Evolutionary conservation across 2,797 vertebrate genomes (phyloP).

Genomic region (Manis pentadactyla): DNA sequence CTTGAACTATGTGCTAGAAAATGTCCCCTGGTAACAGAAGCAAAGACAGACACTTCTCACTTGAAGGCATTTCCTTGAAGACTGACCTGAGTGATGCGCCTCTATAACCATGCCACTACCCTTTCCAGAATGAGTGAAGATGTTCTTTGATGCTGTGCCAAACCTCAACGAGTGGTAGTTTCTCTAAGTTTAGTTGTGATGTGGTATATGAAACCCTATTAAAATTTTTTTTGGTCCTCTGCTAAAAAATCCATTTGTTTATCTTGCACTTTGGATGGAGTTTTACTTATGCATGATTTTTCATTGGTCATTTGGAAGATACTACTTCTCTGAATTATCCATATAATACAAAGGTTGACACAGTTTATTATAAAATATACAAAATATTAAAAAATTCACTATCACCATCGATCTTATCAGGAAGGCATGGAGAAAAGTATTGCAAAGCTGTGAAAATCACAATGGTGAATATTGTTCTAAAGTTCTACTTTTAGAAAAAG

Average conservation of each 20-base stretch:
- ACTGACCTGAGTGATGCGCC: not conserved
- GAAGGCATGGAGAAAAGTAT: not conserved
- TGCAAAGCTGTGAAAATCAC: not conserved
- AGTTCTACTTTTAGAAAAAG: not conserved
- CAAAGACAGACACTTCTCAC: not conserved
- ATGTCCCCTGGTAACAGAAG: not conserved
- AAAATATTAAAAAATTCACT: not conserved
- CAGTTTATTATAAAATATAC: not conserved
- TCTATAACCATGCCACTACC: not conserved
- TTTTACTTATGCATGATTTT: not conserved
- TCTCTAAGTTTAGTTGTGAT: not conserved
- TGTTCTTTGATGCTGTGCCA: not conserved
- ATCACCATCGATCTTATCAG: not conserved
- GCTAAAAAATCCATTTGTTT: not conserved
- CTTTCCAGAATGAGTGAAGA: not conserved
- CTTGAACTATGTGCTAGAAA: not conserved
- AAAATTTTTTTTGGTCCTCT: not conserved
- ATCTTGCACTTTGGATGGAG: not conserved
- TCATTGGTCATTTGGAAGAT: not conserved
- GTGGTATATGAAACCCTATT: not conserved
- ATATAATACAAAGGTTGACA: not conserved
- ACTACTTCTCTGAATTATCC: not conserved
- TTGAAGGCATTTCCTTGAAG: not conserved
- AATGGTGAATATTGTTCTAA: not conserved
- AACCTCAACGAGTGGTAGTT: not conserved